Evolutionary conservation across 2,113 vertebrate genomes (phyloP), one percentile per base, ranked within the genome.

Genomic region (Bos javanicus): DNA sequence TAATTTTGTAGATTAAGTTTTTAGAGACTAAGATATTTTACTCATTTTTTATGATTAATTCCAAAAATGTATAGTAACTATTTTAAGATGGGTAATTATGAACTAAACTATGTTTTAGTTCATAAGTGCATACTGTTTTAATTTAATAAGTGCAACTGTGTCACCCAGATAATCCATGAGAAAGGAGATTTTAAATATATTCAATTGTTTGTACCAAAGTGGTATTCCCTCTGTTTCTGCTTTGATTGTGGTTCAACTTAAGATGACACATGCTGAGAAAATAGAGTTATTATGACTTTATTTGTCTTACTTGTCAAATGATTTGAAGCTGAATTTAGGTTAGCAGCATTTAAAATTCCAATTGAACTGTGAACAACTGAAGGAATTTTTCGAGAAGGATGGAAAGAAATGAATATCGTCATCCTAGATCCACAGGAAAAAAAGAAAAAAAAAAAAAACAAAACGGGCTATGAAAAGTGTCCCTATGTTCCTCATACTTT

Each of bases 321-420:
- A 91, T 93, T 71, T 96, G 87, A 93, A 92, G 33, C 16, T 39
- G 23, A 84, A 50, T 94, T 84, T 36, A 92, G 92, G 71, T 87
- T 36, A 95, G 93, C 52, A 94, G 21, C 26, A 81, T 94, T 97
- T 93, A 95, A 95, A 96, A 96, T 96, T 96, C 67, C n/a, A 59
- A 48, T 28, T 81, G 62, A 83, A 81, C 39, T 84, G 11, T 85
- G 13, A 88, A 67, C 15, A 92, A 39, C 54, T 62, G 56, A 95
- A 88, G 85, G 33, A 87, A 87, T 74, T 80, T 97, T 93, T 83
- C 33, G n/a, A 86, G 46, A 71, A 94, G 30, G 80, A 85, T 67
- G 11, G 26, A 74, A 96, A 82, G 25, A 36, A 81, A 94, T 60
- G 14, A 92, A 84, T 43, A 82, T 59, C 56, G 0, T 28, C 74